phyloP scores from a whole-genome alignment of 2,797 vertebrate species.

The Chelidonichthys spinosus region DNA sequence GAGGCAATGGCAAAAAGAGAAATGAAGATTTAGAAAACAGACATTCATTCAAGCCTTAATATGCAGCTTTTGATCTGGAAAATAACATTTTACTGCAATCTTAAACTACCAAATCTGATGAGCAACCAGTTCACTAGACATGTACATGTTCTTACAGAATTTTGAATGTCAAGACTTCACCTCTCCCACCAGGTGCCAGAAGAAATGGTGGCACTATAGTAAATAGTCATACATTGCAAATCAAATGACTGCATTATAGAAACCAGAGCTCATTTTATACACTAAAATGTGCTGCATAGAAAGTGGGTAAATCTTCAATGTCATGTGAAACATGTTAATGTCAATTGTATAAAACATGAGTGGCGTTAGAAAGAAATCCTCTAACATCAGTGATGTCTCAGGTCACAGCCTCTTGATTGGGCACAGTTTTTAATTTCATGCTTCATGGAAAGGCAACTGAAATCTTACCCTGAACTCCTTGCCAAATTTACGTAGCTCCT shows the following conservation, averaged over 20 bases:
- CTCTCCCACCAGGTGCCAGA: neutral
- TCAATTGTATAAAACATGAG: neutral
- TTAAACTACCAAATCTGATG: neutral
- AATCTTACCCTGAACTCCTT: slow-evolving; percentile 90
- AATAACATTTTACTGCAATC: neutral
- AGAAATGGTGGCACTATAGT: neutral
- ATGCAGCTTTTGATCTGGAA: neutral
- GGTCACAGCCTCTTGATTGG: slow-evolving; percentile 20
- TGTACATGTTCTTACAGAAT: neutral
- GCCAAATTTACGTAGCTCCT: slow-evolving; percentile 91
- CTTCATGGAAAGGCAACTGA: slow-evolving; percentile 16
- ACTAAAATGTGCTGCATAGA: neutral
- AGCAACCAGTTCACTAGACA: neutral
- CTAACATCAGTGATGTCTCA: slow-evolving; percentile 10
- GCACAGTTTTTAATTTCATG: slow-evolving; percentile 49
- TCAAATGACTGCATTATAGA: neutral
- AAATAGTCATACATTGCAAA: neutral
- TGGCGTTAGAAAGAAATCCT: neutral
- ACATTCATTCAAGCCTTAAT: neutral
- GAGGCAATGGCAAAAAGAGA: neutral
- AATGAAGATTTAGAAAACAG: neutral
- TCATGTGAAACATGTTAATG: neutral
- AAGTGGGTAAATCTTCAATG: neutral
- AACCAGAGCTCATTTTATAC: neutral
- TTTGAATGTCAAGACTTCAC: neutral